A percentile compares a stretch with the other conserved stretches of the same genome.
phyloP scores from a whole-genome alignment of 1,140 invertebrate genomes.

The Vanessa tameamea region DNA sequence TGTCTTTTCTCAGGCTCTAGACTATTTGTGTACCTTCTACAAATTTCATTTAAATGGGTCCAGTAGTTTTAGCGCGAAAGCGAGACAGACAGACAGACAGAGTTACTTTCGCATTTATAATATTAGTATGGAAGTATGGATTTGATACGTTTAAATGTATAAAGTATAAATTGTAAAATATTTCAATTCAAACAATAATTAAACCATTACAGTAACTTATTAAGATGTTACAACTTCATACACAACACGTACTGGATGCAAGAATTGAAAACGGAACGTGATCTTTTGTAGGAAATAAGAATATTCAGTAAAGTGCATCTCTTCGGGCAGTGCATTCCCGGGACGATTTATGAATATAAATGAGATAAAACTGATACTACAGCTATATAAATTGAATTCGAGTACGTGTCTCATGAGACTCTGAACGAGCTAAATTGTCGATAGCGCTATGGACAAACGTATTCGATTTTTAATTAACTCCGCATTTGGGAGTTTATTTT shows the following conservation, averaged over 20 bases:
- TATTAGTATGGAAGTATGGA: no score
- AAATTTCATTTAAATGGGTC: no score
- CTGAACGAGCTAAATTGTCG: slow-evolving; percentile 1
- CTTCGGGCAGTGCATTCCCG: slow-evolving; percentile 2
- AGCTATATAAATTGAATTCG: slow-evolving; percentile 13
- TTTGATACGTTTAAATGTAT: no score
- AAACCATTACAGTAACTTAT: background rate
- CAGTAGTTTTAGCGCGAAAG: no score
- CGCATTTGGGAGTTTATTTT: background rate
- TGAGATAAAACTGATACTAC: slow-evolving; percentile 10
- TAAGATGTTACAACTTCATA: background rate
- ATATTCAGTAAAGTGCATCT: slow-evolving; percentile 17
- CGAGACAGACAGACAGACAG: no score
- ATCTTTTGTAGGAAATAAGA: slow-evolving; percentile 16
- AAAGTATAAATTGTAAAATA: no score
- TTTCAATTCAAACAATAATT: background rate
- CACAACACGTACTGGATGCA: slow-evolving; percentile 8
- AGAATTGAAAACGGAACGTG: slow-evolving; percentile 5
- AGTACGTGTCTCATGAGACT: slow-evolving; percentile 9
- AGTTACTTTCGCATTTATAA: no score
- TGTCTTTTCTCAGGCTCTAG: no score
- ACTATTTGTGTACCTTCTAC: no score
- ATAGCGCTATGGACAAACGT: background rate
- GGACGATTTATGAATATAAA: slow-evolving; percentile 11
- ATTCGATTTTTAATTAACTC: background rate